These are phyloP conservation scores for Phylloscopus trochilus DNA, from an alignment of 2,113 vertebrate species.

Conservation along the genomic window DNA sequence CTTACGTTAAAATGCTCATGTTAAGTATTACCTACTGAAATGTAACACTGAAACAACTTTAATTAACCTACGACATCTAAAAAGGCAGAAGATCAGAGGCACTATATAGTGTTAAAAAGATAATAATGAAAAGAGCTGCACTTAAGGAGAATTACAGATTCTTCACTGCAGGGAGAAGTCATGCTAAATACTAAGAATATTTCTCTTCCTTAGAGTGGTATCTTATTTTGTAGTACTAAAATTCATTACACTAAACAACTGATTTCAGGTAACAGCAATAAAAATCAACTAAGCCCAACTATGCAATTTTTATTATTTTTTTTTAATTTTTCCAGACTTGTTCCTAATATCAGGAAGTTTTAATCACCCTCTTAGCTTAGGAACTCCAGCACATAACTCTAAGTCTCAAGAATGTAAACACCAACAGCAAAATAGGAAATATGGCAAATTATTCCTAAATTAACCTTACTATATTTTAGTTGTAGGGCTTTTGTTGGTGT, in stretches of 20 bases:
- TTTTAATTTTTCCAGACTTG: not conserved
- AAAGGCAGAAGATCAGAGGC: not conserved
- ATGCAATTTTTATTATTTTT: not conserved
- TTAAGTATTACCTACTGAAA: not conserved
- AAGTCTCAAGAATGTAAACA: not conserved
- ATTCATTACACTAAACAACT: not conserved
- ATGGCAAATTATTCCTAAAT: not conserved
- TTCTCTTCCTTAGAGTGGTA: not conserved
- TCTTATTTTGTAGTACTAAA: not conserved
- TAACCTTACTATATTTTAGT: not conserved
- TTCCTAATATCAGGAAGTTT: not conserved
- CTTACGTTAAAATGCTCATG: not conserved
- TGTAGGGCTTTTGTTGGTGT: not conserved
- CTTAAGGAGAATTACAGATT: not conserved
- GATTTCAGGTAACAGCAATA: not conserved
- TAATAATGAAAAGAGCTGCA: not conserved
- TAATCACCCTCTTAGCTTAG: not conserved
- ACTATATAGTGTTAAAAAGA: not conserved
- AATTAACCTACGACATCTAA: not conserved
- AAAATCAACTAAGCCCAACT: conserved; percentile 16
- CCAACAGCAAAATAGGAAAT: not conserved
- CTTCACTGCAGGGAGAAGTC: not conserved
- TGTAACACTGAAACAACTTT: not conserved
- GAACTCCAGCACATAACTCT: not conserved
- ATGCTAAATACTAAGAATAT: not conserved